Base-by-base conservation (phyloP, 2,113 vertebrate species). In the Chiloscyllium plagiosum region DNA sequence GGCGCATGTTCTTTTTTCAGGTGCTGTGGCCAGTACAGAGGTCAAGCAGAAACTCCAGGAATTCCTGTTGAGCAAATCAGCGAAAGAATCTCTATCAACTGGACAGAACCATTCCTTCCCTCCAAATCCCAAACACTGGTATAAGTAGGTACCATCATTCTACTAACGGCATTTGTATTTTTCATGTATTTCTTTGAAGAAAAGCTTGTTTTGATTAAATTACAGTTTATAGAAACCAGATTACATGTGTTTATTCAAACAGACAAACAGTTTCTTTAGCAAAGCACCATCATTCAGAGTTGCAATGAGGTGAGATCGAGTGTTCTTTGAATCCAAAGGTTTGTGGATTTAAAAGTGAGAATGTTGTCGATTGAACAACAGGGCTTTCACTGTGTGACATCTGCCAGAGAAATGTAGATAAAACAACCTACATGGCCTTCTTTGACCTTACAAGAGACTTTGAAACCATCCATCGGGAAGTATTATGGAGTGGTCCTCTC, bases 1-100 rank as follows among this genome's bases (percentile, higher is more conserved):
- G 33, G 50, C 15, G 52, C 3, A 66, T 95, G 33, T 92, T 61
- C 56, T 61, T 50, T 80, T 98, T 97, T 97, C 98, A 99, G 99
- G 99, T 97, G 99, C 99, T 80, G 98, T 99, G 96, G 99, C 99
- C 96, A 99, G 99, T 97, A 99, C 98, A 72, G 99, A 99, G 96
- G 99, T 99, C 95, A 99, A 99, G 97, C 99, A 99, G 98, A 99
- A 99, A 97, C 99, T 99, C 97, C 99, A 99, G 96, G 99, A 99
- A 98, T 99, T 99, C 98, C 98, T 99, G 96, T 97, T 99, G 97
- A 99, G 98, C 97, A 99, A 99, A 98, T 99, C 99, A 0, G 98
- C 98, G 96, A 99, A 99, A 97, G 99, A 99, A 96, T 97, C 98
- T 96, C 96, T 97, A 96, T 96, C 97, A 96, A 99, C 98, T 69